Conservation (phyloP, 2,113 vertebrate genomes). For the Fukomys damarensis region DNA sequence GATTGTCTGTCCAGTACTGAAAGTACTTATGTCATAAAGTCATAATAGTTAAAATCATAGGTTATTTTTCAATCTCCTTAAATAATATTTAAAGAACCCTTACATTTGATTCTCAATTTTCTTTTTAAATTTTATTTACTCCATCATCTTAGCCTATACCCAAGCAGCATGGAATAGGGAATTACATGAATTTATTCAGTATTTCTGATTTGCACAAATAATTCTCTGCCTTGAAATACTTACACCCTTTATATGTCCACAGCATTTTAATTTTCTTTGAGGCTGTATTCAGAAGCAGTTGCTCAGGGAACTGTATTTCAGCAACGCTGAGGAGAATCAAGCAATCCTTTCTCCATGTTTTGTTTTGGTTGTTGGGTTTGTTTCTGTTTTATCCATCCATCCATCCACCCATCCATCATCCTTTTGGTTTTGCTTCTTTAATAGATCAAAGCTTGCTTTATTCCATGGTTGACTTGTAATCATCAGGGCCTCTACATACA, state of each 20-base stretch:
- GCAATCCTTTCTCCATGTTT: neutral
- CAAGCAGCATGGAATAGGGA: neutral
- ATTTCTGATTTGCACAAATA: neutral
- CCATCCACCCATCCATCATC: neutral
- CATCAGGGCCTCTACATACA: neutral
- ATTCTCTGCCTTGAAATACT: neutral
- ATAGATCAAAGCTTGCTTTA: neutral
- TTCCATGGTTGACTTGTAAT: neutral
- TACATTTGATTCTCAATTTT: neutral
- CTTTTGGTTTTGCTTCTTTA: neutral
- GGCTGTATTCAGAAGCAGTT: neutral
- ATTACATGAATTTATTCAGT: neutral
- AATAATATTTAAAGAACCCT: neutral
- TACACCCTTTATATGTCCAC: neutral
- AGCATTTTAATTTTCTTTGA: neutral
- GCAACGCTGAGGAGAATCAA: neutral
- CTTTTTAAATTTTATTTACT: conserved; percentile 2
- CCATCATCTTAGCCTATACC: neutral
- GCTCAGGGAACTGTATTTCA: conserved; percentile 11
- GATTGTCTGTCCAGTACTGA: neutral
- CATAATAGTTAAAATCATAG: neutral
- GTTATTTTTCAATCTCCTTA: conserved; percentile 38
- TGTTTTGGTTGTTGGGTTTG: neutral
- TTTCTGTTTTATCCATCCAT: neutral
- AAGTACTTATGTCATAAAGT: neutral